These are phyloP conservation scores for Hippocampus kuda DNA, from an alignment of 2,797 vertebrate species.

Conservation along the genomic window DNA sequence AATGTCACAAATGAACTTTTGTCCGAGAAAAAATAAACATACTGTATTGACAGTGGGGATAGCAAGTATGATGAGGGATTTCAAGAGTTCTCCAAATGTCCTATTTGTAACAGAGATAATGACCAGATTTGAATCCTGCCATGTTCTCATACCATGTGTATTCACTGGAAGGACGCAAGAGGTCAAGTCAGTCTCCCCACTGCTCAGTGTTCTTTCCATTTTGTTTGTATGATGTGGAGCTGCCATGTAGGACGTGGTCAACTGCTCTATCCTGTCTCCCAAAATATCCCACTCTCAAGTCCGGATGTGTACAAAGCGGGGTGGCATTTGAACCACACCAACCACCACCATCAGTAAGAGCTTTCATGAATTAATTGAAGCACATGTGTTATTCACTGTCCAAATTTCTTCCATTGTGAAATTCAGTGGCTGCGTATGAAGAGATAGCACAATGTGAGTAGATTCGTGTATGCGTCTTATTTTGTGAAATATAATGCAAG, in stretches of 20 bases:
- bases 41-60: conserved; percentile 4
- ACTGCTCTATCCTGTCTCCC: conserved; percentile 54
- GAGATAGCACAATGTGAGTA: conserved; percentile 3
- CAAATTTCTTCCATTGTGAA: background rate
- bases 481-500: background rate
- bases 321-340: background rate
- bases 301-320: background rate
- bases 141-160: conserved; percentile 60
- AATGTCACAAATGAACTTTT: conserved; percentile 20
- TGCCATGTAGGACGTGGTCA: conserved; percentile 56
- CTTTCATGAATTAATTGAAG: background rate
- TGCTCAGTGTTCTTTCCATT: conserved; percentile 50
- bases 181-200: background rate
- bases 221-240: conserved; percentile 55
- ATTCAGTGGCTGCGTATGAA: background rate
- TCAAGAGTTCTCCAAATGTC: conserved; percentile 37
- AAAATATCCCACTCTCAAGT: conserved; percentile 36
- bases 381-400: background rate
- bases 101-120: conserved; percentile 34
- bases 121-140: conserved; percentile 53
- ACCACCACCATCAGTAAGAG: conserved; percentile 18
- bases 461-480: background rate
- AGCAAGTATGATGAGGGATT: conserved; percentile 14
- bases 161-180: conserved; percentile 20
- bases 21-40: conserved; percentile 5